phyloP scores from a whole-genome alignment of 2,113 vertebrate genomes.

The Macrotis lagotis region DNA sequence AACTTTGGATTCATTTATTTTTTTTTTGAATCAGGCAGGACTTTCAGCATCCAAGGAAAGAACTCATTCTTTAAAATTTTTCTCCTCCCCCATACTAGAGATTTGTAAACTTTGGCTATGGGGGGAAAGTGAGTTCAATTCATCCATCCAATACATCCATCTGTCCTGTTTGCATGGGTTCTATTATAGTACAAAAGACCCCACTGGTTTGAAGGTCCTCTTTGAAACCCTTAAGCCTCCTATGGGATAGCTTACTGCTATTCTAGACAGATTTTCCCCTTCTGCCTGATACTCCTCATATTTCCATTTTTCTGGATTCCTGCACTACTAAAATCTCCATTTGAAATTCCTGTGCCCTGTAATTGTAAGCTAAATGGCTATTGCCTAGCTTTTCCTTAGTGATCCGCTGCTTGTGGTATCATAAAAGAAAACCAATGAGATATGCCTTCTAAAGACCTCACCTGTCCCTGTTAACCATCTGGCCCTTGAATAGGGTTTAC shows the following conservation, averaged over 20 bases:
- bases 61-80: constrained; percentile 27
- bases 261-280: background rate
- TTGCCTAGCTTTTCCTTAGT: background rate
- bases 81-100: background rate
- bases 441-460: background rate
- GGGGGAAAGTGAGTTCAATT: constrained; percentile 11
- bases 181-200: background rate
- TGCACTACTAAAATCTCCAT: background rate
- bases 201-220: background rate
- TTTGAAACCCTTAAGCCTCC: background rate
- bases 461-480: background rate
- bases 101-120: constrained; percentile 14
- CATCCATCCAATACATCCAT: background rate
- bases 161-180: background rate
- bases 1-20: constrained; percentile 19
- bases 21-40: constrained; percentile 35
- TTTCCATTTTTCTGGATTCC: background rate
- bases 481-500: background rate
- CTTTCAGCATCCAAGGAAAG: constrained; percentile 28
- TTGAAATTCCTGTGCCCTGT: background rate
- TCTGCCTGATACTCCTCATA: background rate
- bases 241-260: background rate
- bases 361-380: background rate
- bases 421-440: background rate
- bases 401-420: background rate